These are phyloP conservation scores for Xylocopa sonorina DNA, from an alignment of 1,140 invertebrate genomes.

Conservation along the genomic window DNA sequence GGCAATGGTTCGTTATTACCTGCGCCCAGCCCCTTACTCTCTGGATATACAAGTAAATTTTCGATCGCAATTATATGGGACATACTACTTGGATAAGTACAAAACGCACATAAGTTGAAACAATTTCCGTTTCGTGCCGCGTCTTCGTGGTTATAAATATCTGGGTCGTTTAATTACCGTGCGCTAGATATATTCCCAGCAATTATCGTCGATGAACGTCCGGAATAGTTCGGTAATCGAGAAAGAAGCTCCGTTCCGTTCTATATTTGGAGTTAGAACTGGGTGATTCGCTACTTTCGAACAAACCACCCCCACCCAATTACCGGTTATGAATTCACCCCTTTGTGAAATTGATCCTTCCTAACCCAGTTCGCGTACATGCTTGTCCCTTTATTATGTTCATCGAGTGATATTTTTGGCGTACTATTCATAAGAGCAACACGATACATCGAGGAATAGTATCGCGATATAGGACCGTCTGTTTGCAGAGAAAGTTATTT, in stretches of 20 bases:
- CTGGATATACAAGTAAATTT: slow-evolving; percentile 92
- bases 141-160: slow-evolving; percentile 31
- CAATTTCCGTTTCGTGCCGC: slow-evolving; percentile 24
- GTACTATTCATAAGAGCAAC: neutral
- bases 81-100: neutral
- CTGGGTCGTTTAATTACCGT: slow-evolving; percentile 6
- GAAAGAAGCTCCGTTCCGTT: neutral
- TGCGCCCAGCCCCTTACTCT: slow-evolving; percentile 94
- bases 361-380: slow-evolving; percentile 62
- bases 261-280: slow-evolving; percentile 37
- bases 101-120: neutral
- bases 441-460: neutral
- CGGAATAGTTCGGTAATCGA: neutral
- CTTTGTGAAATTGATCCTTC: slow-evolving; percentile 55
- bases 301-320: slow-evolving; percentile 44
- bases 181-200: neutral
- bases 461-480: slow-evolving; percentile 5
- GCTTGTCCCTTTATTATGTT: neutral
- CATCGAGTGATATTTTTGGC: neutral
- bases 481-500: slow-evolving; percentile 91
- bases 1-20: slow-evolving; percentile 96
- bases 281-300: neutral
- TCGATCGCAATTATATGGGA: neutral
- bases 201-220: slow-evolving; percentile 40
- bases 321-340: slow-evolving; percentile 40